Percentiles rank a stretch among this genome's conserved stretches.
These are phyloP conservation scores for Zonitis immaculata DNA, from an alignment of 2,888 invertebrate species.

Conservation along the genomic window DNA sequence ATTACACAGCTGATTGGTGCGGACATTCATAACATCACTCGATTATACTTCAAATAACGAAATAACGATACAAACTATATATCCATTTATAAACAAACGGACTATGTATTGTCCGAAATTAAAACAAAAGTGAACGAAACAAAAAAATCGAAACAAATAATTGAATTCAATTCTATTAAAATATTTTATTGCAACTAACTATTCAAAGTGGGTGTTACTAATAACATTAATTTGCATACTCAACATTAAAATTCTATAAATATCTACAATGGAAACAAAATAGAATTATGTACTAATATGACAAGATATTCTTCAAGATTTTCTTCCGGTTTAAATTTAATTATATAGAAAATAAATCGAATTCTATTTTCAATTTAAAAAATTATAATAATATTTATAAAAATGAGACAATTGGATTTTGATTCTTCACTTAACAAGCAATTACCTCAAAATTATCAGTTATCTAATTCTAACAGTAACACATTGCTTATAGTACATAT, in stretches of 20 bases:
- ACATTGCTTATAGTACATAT: too few species aligned
- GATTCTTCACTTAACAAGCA: too few species aligned
- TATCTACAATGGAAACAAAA: not conserved
- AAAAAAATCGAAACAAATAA: too few species aligned
- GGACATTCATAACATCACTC: slow-evolving; percentile 12
- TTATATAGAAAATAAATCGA: too few species aligned
- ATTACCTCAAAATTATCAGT: too few species aligned
- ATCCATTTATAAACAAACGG: not conserved
- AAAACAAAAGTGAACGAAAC: not conserved
- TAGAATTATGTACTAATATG: too few species aligned
- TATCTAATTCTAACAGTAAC: too few species aligned
- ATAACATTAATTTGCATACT: not conserved
- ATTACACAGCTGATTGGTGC: slow-evolving; percentile 15
- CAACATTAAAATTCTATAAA: not conserved
- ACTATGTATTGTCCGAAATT: slow-evolving; percentile 4
- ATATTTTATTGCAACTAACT: not conserved
- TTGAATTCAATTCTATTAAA: not conserved
- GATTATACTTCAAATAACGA: slow-evolving; percentile 2
- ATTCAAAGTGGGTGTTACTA: not conserved
- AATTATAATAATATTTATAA: too few species aligned
- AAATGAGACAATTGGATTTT: too few species aligned
- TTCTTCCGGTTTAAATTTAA: too few species aligned
- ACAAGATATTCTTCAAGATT: too few species aligned
- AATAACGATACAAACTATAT: not conserved
- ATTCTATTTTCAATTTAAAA: too few species aligned